Conservation (phyloP, 2,888 invertebrate species). For the Drosophila basisetae region DNA sequence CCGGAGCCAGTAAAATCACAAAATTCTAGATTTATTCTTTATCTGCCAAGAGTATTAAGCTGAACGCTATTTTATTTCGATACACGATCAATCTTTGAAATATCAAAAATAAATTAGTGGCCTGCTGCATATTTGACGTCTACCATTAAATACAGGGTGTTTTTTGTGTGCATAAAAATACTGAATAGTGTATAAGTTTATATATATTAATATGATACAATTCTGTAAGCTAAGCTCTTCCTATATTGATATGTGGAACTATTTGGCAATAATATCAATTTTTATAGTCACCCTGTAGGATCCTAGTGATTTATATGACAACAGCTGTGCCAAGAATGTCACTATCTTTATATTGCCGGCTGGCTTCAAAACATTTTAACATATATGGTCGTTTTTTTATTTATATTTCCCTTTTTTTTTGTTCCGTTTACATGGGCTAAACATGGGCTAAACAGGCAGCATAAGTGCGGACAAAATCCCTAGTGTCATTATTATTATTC, state of each 20-base stretch:
- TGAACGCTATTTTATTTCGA: slow-evolving; percentile 4
- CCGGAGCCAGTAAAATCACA: neutral
- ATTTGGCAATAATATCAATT: neutral
- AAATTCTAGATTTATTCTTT: neutral
- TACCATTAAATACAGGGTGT: slow-evolving; percentile 28
- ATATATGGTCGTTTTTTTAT: neutral
- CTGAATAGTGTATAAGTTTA: neutral
- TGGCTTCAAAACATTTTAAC: slow-evolving; percentile 41
- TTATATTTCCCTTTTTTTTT: neutral
- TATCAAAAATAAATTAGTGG: slow-evolving; percentile 16
- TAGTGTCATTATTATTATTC: slow-evolving; percentile 52
- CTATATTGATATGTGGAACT: neutral
- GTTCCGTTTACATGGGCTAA: slow-evolving; percentile 16
- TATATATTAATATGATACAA: neutral
- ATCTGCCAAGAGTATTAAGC: neutral
- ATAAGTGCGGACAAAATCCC: slow-evolving; percentile 40
- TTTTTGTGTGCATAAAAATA: neutral
- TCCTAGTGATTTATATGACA: slow-evolving; percentile 71
- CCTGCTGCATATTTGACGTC: slow-evolving; percentile 7
- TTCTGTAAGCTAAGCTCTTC: neutral
- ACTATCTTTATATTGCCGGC: slow-evolving; percentile 49
- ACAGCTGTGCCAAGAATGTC: slow-evolving; percentile 72
- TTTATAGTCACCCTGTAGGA: slow-evolving; percentile 62
- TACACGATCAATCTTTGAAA: slow-evolving; percentile 12
- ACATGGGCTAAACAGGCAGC: slow-evolving; percentile 15